These are phyloP conservation scores for Clarias fuscus DNA, from an alignment of 2,797 vertebrate species.

Conservation along the genomic window DNA sequence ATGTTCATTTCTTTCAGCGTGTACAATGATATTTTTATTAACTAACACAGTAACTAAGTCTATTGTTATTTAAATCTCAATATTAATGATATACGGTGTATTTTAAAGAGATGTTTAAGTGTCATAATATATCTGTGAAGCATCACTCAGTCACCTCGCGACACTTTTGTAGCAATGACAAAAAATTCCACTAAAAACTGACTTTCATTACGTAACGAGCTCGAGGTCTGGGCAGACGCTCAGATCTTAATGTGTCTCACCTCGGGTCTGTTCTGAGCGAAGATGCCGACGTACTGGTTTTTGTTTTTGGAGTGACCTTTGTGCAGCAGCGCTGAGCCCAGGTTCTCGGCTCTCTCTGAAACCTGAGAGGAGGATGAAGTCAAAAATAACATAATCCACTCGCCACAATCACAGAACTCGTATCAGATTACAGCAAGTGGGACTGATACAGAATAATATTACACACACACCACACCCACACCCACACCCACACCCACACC, in stretches of 20 bases:
- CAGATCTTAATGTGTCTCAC: constrained; percentile 63
- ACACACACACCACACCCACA: no score
- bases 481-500: no score
- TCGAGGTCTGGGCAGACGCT: no score
- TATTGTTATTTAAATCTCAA: not conserved
- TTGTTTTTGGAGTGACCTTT: constrained; percentile 79
- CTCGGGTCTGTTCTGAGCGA: constrained; percentile 92
- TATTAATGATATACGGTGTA: no score
- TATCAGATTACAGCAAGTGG: not conserved
- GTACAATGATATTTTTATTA: not conserved
- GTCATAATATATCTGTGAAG: not conserved
- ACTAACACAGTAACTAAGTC: not conserved
- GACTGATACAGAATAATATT: not conserved
- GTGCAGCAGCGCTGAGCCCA: constrained; percentile 87
- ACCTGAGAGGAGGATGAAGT: constrained; percentile 68
- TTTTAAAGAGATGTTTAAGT: no score
- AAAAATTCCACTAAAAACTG: no score
- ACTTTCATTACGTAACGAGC: not conserved
- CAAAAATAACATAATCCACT: constrained; percentile 12
- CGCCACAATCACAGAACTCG: not conserved
- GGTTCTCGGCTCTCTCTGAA: constrained; percentile 76
- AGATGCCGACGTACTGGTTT: constrained; percentile 83
- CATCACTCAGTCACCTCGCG: no score
- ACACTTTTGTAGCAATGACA: no score
- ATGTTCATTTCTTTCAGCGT: not conserved